These are phyloP conservation scores for Thera obeliscata DNA, from an alignment of 2,888 invertebrate species.

Conservation along the genomic window DNA sequence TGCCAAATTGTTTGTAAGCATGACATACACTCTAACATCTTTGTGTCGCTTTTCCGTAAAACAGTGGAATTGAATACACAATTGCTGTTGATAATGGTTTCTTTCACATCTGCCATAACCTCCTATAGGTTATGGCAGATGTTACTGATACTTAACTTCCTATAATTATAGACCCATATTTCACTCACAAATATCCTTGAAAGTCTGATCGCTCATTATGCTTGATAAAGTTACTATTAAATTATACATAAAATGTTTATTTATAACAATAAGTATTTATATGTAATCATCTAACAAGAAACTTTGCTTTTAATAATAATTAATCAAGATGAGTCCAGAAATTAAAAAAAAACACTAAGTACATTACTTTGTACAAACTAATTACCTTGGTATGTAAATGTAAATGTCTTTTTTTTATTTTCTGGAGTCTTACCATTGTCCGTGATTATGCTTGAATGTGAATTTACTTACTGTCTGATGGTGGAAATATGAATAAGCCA, in stretches of 20 bases:
- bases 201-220: not conserved
- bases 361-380: not conserved
- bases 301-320: constrained; percentile 13
- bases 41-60: constrained; percentile 43
- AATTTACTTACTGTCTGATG: constrained; percentile 16
- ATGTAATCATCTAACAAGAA: constrained; percentile 17
- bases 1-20: constrained; percentile 33
- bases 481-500: constrained; percentile 18
- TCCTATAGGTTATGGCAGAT: no score
- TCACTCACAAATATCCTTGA: constrained; percentile 5
- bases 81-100: constrained; percentile 48
- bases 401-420: constrained; percentile 12
- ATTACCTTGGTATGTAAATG: not conserved
- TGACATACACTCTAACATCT: constrained; percentile 29
- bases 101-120: constrained; percentile 20
- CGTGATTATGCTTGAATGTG: constrained; percentile 26
- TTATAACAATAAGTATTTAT: constrained; percentile 10
- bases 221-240: constrained; percentile 6
- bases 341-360: not conserved
- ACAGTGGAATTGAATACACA: constrained; percentile 44
- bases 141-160: not conserved
- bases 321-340: constrained; percentile 11
- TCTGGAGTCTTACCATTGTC: constrained; percentile 17
- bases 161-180: constrained; percentile 2
- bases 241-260: not conserved